Base-by-base conservation (phyloP, 2,888 invertebrate species). In the Pseudeuparius sepicola region DNA sequence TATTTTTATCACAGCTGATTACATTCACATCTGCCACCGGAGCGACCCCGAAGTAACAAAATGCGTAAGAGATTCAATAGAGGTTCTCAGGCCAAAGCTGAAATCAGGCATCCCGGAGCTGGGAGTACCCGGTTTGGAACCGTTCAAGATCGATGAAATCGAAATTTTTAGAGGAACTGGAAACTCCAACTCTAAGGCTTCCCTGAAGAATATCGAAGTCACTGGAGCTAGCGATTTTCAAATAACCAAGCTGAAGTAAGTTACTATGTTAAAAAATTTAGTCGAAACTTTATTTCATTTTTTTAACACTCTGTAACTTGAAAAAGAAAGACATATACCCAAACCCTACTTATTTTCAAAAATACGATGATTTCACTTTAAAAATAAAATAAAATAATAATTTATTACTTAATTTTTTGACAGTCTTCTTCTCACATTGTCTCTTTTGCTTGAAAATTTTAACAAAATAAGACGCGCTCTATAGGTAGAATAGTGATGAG, bases 231-330 rank as follows among this genome's bases (percentile, higher is more conserved):
- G 38, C 12, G 36, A 42, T 4, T 44, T 44, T 24, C 30, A 72
- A 25, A 70, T 74, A 33, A 72, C 71, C 34, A 68, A 74, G 42
- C 62, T 75, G 28, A 69, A 69, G 45, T 45, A 40, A 37, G 30
- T 16, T 24, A 30, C 9, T 20, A 12, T 35, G 14, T 33, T 27
- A 14, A 33, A 27, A 29, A 14, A 3, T 30, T 27, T 7, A 24
- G 24, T 29, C 30, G 11, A 10, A 20, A 17, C 13, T 12, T 5
- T 10, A 36, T 33, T 12, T 24, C 14, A 10, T 25, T 35, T 16
- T 27, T n/a, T n/a, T n/a, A n/a, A n/a, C n/a, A n/a, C n/a, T n/a
- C n/a, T n/a, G n/a, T n/a, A n/a, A n/a, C n/a, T n/a, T n/a, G n/a
- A n/a, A n/a, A n/a, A n/a, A n/a, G n/a, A n/a, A n/a, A n/a, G n/a